Evolutionary conservation across 2,113 vertebrate genomes (phyloP).

Genomic region (Toxotes jaculatrix): DNA sequence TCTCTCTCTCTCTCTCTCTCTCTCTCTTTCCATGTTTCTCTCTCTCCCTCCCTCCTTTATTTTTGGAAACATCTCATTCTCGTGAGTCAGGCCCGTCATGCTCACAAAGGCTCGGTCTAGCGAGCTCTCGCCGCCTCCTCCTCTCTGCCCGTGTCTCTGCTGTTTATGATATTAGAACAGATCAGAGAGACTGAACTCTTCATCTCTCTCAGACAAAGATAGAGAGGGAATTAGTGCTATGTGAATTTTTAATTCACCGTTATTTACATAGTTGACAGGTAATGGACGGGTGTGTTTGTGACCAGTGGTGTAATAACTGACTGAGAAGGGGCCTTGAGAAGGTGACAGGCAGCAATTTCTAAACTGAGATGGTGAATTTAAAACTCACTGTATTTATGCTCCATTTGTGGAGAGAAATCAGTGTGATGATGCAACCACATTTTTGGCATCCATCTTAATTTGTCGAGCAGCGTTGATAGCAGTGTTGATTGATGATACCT

Average conservation of each 20-base stretch:
- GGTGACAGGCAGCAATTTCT: slow-evolving; percentile 45
- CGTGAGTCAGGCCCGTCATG: slow-evolving; percentile 74
- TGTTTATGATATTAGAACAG: slow-evolving; percentile 60
- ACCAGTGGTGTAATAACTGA: slow-evolving; percentile 24
- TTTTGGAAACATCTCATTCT: slow-evolving; percentile 83
- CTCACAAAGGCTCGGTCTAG: slow-evolving; percentile 70
- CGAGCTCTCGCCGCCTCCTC: slow-evolving; percentile 44
- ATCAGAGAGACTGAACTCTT: slow-evolving; percentile 35
- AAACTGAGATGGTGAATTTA: slow-evolving; percentile 34
- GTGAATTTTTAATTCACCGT: slow-evolving; percentile 32
- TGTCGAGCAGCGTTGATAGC: slow-evolving; percentile 23
- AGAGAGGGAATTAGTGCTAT: slow-evolving; percentile 9
- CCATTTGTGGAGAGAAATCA: slow-evolving; percentile 42
- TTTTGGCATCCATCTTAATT: slow-evolving; percentile 68
- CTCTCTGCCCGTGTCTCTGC: slow-evolving; percentile 38
- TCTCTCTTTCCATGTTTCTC: slow-evolving; percentile 5
- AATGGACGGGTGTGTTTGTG: slow-evolving; percentile 47
- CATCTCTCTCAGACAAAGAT: slow-evolving; percentile 16
- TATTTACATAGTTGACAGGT: slow-evolving; percentile 54
- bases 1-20: slow-evolving; percentile 10
- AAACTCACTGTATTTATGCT: slow-evolving; percentile 39
- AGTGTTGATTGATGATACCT: slow-evolving; percentile 61
- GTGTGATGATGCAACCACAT: slow-evolving; percentile 38
- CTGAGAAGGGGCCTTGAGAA: slow-evolving; percentile 26
- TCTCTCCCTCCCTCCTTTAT: slow-evolving; percentile 62